Conservation (phyloP, 2,797 vertebrate species). For the Peromyscus nudipes region DNA sequence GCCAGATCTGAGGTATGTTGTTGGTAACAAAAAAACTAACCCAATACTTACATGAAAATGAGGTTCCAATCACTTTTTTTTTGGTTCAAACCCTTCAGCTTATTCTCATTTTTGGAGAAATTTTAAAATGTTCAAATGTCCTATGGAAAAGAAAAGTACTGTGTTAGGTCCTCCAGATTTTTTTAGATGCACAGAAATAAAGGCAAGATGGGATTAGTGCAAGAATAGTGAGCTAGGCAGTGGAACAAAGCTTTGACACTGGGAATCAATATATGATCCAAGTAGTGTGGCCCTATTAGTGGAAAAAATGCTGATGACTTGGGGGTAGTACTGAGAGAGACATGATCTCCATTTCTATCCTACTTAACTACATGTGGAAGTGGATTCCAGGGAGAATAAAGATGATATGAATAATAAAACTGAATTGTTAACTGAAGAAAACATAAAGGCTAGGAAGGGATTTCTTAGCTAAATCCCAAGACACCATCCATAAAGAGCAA, state of each 20-base stretch:
- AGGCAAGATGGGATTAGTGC: neutral
- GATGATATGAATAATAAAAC: neutral
- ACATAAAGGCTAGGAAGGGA: neutral
- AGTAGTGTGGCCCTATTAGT: neutral
- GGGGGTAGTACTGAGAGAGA: neutral
- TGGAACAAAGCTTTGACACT: neutral
- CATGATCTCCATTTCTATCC: neutral
- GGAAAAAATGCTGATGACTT: neutral
- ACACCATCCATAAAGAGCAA: neutral
- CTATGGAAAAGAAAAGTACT: neutral
- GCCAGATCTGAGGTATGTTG: neutral
- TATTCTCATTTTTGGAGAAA: neutral
- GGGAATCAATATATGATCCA: neutral
- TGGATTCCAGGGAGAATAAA: neutral
- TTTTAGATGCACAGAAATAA: neutral
- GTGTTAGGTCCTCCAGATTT: neutral
- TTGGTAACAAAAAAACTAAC: neutral
- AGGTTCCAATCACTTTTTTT: neutral
- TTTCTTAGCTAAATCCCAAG: slow-evolving; percentile 34
- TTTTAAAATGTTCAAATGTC: neutral
- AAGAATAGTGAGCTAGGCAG: neutral
- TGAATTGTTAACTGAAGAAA: neutral
- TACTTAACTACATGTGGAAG: neutral
- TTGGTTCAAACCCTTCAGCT: neutral
- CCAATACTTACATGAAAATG: neutral